Evolutionary conservation across 2,797 vertebrate species (phyloP).

Genomic region (Aotus griseimembra): DNA sequence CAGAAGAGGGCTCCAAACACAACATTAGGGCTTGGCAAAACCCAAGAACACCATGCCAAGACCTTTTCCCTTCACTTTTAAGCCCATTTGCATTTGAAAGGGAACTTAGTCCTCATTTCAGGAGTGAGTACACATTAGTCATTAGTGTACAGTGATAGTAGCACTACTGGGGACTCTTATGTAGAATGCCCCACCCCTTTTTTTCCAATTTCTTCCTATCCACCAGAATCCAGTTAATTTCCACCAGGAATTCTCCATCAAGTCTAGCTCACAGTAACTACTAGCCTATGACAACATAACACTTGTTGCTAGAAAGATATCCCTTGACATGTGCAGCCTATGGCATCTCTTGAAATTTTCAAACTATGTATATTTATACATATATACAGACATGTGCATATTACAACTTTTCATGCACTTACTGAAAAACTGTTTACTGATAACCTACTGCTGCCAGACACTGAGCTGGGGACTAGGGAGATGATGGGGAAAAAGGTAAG

Average conservation of each 20-base stretch:
- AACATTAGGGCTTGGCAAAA: constrained; percentile 59
- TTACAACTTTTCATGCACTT: not conserved
- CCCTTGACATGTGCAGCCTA: not conserved
- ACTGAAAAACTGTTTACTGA: not conserved
- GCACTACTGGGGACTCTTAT: not conserved
- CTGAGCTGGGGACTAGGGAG: not conserved
- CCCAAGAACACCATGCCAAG: constrained; percentile 43
- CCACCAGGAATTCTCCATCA: not conserved
- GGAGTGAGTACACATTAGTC: not conserved
- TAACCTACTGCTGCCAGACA: not conserved
- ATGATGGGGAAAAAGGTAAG: not conserved
- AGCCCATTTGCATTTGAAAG: not conserved
- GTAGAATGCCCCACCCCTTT: not conserved
- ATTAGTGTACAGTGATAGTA: not conserved
- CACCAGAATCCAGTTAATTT: not conserved
- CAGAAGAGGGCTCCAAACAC: constrained; percentile 57
- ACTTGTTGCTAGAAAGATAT: not conserved
- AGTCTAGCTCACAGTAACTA: not conserved
- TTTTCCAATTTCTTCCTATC: not conserved
- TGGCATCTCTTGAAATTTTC: not conserved
- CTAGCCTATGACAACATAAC: not conserved
- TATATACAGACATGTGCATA: too few relatives aligned
- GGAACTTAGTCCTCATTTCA: not conserved
- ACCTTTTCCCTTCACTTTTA: constrained; percentile 55
- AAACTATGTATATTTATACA: not conserved